These are phyloP conservation scores for Coleophora deauratella DNA, from an alignment of 2,888 invertebrate species.

Conservation along the genomic window DNA sequence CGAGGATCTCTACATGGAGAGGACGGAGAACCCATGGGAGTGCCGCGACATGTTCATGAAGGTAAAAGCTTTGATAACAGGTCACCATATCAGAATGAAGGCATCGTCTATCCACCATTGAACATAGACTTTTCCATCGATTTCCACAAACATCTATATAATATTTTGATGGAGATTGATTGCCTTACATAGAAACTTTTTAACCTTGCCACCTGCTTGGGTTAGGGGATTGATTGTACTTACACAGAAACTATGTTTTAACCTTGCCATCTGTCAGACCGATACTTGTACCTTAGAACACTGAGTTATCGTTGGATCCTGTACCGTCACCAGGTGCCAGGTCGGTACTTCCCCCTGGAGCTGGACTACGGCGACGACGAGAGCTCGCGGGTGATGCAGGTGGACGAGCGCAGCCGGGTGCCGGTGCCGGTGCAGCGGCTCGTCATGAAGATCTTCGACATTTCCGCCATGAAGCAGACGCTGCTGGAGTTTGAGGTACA, in stretches of 20 bases:
- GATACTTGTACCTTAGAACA: no score
- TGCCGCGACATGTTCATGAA: slow-evolving; percentile 76
- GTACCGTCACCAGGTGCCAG: slow-evolving; percentile 81
- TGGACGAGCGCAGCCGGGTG: slow-evolving; percentile 78
- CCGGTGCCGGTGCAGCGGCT: slow-evolving; percentile 86
- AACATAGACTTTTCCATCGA: no score
- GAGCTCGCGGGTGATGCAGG: slow-evolving; percentile 44
- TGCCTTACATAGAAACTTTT: no score
- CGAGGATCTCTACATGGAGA: slow-evolving; percentile 79
- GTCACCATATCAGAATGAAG: no score
- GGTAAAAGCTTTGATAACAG: slow-evolving; percentile 27
- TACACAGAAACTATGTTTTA: no score
- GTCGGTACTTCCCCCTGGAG: slow-evolving; percentile 88
- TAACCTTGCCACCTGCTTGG: no score
- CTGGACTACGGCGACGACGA: slow-evolving; percentile 85
- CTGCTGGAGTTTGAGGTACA: slow-evolving; percentile 93
- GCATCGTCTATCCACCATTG: no score
- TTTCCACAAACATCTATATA: no score
- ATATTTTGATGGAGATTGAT: no score
- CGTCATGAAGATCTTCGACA: slow-evolving; percentile 90
- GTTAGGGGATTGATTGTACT: no score
- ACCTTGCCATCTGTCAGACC: no score
- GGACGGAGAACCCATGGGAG: slow-evolving; percentile 88
- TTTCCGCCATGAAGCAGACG: slow-evolving; percentile 91
- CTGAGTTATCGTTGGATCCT: no score